These are phyloP conservation scores for Thymallus thymallus DNA, from an alignment of 2,113 vertebrate species.

Conservation along the genomic window DNA sequence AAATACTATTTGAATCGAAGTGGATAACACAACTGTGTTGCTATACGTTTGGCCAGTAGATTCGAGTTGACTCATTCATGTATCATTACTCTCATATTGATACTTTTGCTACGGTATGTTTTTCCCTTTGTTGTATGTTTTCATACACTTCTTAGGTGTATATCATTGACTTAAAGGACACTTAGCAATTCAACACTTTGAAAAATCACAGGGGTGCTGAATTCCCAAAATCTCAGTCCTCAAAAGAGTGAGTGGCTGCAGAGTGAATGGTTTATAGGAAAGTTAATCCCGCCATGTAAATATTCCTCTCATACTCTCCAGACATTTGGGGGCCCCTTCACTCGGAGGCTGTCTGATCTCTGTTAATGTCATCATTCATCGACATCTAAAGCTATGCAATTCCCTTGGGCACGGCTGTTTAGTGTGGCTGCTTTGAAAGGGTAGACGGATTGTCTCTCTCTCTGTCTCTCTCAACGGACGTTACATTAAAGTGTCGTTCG, in stretches of 20 bases:
- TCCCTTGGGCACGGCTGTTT: conserved; percentile 11
- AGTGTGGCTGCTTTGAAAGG: conserved; percentile 17
- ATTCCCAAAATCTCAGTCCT: conserved; percentile 21
- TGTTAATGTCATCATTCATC: conserved; percentile 65
- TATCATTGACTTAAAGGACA: conserved; percentile 18
- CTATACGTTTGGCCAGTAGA: too few relatives aligned
- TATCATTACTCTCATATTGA: not conserved
- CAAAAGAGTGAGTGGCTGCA: conserved; percentile 5
- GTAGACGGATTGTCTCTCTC: not conserved
- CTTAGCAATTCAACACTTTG: conserved; percentile 13
- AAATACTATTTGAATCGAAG: not conserved
- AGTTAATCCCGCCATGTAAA: conserved; percentile 44
- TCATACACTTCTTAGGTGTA: not conserved
- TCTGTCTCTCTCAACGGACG: not conserved
- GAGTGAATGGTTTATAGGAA: conserved; percentile 50
- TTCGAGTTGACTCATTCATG: too few relatives aligned
- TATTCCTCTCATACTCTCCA: conserved; percentile 42
- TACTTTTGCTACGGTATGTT: not conserved
- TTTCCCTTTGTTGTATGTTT: not conserved
- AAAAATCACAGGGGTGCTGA: conserved; percentile 24
- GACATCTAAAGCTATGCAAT: conserved; percentile 31
- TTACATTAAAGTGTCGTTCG: too few relatives aligned
- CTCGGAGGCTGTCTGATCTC: conserved; percentile 47
- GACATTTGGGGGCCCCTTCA: conserved; percentile 30
- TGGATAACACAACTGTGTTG: too few relatives aligned